These are phyloP conservation scores for Drosophila stalkeri DNA, from an alignment of 2,888 invertebrate genomes.

Conservation along the genomic window DNA sequence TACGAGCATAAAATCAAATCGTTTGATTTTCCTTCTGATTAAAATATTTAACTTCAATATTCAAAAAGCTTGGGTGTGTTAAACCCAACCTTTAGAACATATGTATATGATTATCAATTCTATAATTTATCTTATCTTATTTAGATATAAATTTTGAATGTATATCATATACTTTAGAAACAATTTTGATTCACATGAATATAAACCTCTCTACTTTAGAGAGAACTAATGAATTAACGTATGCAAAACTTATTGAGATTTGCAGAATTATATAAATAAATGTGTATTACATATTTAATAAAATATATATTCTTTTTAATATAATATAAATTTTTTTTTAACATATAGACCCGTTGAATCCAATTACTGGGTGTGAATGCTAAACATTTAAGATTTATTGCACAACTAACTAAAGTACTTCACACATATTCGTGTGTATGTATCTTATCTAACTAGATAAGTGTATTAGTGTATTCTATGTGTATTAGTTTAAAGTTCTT, in stretches of 20 bases:
- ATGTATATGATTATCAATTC: not conserved
- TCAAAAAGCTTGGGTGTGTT: not conserved
- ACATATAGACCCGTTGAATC: not conserved
- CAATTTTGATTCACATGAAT: not conserved
- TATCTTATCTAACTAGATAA: conserved; percentile 52
- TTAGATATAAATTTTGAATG: not conserved
- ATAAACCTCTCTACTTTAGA: not conserved
- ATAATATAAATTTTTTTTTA: not conserved
- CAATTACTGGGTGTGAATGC: conserved; percentile 18
- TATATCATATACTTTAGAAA: not conserved
- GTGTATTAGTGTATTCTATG: conserved; percentile 21
- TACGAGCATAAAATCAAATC: not conserved
- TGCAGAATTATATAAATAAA: not conserved
- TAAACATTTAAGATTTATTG: conserved; percentile 41
- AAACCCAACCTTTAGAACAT: not conserved
- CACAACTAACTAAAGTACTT: conserved; percentile 11
- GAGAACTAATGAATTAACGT: not conserved
- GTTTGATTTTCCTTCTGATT: not conserved
- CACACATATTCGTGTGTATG: conserved; percentile 12
- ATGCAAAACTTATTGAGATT: not conserved
- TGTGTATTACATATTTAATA: no score
- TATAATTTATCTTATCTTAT: conserved; percentile 4
- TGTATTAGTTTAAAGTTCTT: conserved; percentile 29
- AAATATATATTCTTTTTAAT: no score
- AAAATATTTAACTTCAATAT: not conserved